A percentile compares a stretch with the other conserved stretches of the same genome.
Evolutionary conservation across 2,113 vertebrate species (phyloP).

Genomic region (Sander vitreus): DNA sequence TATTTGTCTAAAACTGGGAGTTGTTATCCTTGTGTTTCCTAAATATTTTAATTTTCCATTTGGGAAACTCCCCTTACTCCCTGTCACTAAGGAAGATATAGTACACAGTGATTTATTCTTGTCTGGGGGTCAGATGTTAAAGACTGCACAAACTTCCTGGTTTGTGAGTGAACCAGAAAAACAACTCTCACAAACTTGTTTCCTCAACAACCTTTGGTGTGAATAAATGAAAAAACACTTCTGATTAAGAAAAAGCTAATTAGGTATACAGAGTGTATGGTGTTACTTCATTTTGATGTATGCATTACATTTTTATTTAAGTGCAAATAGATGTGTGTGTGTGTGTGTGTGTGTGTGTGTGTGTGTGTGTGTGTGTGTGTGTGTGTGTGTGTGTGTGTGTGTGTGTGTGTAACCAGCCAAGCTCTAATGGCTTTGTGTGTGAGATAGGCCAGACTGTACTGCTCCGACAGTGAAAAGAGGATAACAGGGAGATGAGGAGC

Average conservation of each 20-base stretch:
- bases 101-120: slow-evolving; percentile 65
- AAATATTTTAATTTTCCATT: slow-evolving; percentile 62
- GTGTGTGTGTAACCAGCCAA: slow-evolving; percentile 39
- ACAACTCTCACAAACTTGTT: slow-evolving; percentile 26
- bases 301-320: neutral
- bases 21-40: slow-evolving; percentile 56
- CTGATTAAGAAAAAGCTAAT: slow-evolving; percentile 9
- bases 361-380: slow-evolving; percentile 11
- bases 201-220: slow-evolving; percentile 23
- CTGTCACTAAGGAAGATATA: slow-evolving; percentile 64
- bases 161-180: slow-evolving; percentile 57
- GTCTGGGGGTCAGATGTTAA: slow-evolving; percentile 72
- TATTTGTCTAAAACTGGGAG: slow-evolving; percentile 39
- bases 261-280: neutral
- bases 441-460: slow-evolving; percentile 72
- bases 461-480: slow-evolving; percentile 76
- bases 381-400: slow-evolving; percentile 23
- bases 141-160: slow-evolving; percentile 71
- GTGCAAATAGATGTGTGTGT: neutral
- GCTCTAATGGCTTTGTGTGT: slow-evolving; percentile 74
- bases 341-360: neutral
- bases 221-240: neutral
- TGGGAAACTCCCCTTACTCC: slow-evolving; percentile 68
- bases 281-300: neutral
- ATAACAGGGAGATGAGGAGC: slow-evolving; percentile 84